Evolutionary conservation across 2,888 invertebrate genomes (phyloP).

Genomic region (Idaea dimidiata): DNA sequence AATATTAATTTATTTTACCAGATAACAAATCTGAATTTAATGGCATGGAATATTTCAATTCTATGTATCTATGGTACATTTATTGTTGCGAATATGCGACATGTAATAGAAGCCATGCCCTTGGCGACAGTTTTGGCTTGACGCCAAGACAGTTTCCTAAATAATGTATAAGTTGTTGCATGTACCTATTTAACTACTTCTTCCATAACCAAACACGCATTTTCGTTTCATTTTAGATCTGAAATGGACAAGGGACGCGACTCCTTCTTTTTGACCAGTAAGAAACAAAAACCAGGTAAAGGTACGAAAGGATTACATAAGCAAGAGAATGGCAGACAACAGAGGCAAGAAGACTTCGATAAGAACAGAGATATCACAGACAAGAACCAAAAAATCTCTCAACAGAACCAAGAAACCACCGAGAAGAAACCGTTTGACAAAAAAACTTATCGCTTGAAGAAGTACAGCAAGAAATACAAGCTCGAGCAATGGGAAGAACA

Average conservation of each 20-base stretch:
- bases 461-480: conserved; percentile 86
- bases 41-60: background rate
- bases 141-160: background rate
- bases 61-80: background rate
- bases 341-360: conserved; percentile 53
- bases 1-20: background rate
- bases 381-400: conserved; percentile 4
- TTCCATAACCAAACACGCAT: conserved; percentile 69
- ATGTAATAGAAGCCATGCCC: background rate
- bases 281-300: conserved; percentile 36
- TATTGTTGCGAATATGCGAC: background rate
- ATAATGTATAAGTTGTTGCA: conserved; percentile 14
- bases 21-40: background rate
- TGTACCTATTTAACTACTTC: conserved; percentile 23
- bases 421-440: conserved; percentile 84
- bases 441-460: conserved; percentile 83
- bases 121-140: background rate
- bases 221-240: conserved; percentile 76
- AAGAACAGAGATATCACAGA: conserved; percentile 41
- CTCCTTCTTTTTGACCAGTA: conserved; percentile 56
- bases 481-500: conserved; percentile 85
- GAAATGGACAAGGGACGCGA: conserved; percentile 67
- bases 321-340: conserved; percentile 24
- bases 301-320: conserved; percentile 24
- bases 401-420: conserved; percentile 22